phyloP scores from a whole-genome alignment of 2,797 vertebrate genomes.

The Gymnothorax reevesii region DNA sequence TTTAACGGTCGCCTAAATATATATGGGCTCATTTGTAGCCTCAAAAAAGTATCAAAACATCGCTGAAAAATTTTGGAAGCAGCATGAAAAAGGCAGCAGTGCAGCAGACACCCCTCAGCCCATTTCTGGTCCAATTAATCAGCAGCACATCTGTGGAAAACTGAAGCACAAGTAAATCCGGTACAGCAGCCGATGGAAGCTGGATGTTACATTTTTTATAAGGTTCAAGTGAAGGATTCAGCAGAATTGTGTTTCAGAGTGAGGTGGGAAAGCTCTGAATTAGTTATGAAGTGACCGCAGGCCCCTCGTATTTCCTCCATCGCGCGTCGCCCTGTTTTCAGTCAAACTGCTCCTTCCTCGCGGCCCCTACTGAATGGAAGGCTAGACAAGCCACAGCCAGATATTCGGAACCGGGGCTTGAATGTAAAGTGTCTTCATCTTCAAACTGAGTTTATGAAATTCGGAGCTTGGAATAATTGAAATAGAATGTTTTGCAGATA shows the following conservation, averaged over 20 bases:
- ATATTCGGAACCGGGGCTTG: neutral
- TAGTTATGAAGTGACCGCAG: constrained; percentile 9
- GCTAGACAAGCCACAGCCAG: neutral
- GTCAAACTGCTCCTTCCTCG: neutral
- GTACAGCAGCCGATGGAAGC: neutral
- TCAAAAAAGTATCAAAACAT: too few relatives aligned
- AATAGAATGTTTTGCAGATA: neutral
- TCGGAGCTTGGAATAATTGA: neutral
- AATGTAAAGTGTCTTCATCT: neutral
- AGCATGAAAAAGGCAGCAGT: neutral
- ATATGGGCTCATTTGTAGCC: neutral
- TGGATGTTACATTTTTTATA: constrained; percentile 7
- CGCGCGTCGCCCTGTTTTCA: neutral
- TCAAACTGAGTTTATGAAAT: neutral
- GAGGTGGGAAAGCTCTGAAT: constrained; percentile 22
- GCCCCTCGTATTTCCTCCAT: neutral
- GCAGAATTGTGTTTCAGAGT: neutral
- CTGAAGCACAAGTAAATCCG: neutral
- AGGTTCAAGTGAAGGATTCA: neutral
- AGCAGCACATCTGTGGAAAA: neutral
- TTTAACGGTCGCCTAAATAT: neutral
- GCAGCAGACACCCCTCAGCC: neutral
- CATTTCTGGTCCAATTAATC: neutral
- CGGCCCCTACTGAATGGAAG: neutral
- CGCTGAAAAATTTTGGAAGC: neutral